Percentiles rank a stretch among this genome's conserved stretches.
Conservation (phyloP, 2,113 vertebrate species). For the Bubalus kerabau region DNA sequence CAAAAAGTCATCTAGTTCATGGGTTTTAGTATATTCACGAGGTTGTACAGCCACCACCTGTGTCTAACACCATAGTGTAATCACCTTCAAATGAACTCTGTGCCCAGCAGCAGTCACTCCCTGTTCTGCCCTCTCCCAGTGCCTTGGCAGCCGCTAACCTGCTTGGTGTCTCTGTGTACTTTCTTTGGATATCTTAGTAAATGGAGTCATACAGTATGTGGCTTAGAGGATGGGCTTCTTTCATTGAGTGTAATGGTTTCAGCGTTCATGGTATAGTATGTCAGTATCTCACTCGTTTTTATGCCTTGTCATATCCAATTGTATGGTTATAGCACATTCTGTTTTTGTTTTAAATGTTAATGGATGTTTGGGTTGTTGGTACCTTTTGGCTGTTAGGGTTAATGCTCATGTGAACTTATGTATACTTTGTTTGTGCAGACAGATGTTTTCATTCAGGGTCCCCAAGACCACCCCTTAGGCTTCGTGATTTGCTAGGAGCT, state of each 20-base stretch:
- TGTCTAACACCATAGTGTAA: neutral
- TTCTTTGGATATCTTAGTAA: neutral
- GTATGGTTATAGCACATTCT: neutral
- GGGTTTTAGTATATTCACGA: neutral
- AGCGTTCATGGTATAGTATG: too few species aligned
- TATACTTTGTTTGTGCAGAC: neutral
- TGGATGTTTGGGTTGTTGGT: neutral
- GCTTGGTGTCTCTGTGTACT: neutral
- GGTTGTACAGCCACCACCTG: neutral
- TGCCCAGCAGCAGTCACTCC: neutral
- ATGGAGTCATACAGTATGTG: neutral
- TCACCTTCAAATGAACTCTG: neutral
- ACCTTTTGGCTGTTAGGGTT: neutral
- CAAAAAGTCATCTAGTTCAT: neutral
- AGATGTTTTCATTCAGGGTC: neutral
- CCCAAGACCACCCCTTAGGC: neutral
- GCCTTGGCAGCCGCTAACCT: neutral
- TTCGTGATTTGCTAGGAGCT: neutral
- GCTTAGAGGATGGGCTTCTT: neutral
- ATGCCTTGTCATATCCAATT: neutral
- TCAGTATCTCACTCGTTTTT: neutral
- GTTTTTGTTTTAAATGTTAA: neutral
- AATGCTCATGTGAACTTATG: neutral
- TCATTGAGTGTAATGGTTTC: neutral
- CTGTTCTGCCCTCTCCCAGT: neutral